Evolutionary conservation across 2,888 invertebrate species (phyloP), one percentile per base, ranked within the genome.

Genomic region (Polydrusus tereticollis): DNA sequence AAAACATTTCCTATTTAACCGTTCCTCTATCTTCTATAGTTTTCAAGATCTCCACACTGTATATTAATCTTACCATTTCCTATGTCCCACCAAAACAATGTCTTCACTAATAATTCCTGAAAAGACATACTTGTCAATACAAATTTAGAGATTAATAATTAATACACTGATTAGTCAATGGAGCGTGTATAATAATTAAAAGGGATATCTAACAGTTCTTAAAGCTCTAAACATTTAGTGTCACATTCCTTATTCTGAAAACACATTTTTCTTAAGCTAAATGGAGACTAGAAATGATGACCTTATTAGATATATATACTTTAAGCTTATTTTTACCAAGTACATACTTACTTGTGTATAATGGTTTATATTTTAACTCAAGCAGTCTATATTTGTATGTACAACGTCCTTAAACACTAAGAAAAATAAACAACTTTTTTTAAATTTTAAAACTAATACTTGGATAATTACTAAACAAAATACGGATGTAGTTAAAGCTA

Each of bases 181-280:
- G 70, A 70, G 68, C 63, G 62, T 41, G 62, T 20, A 64, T 43
- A 60, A 64, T 43, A 60, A 59, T 57, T 26, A n/a, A 55, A 36
- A 59, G n/a, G n/a, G 16, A 52, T 55, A 66, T 55, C 71, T 72
- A 71, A 60, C 43, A 65, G 62, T 58, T 59, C 65, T 66, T 72
- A 72, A 62, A 66, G 66, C 71, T 55, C 71, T 72, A 72, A 71
- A 72, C 66, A 72, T 72, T 72, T 72, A 66, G 66, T 58, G 33
- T 66, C 57, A 66, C 66, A 70, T 41, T 64, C 23, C 65, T 67
- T 59, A 36, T 59, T 10, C 63, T 52, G 63, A 65, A 70, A 70
- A 65, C 63, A 65, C 64, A 57, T 72, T 18, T 59, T 66, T 55
- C 52, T 67, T 57, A 58, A 58, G 59, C 65, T 67, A 72, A 66